phyloP scores from a whole-genome alignment of 2,888 invertebrate genomes.

The Oscheius onirici region DNA sequence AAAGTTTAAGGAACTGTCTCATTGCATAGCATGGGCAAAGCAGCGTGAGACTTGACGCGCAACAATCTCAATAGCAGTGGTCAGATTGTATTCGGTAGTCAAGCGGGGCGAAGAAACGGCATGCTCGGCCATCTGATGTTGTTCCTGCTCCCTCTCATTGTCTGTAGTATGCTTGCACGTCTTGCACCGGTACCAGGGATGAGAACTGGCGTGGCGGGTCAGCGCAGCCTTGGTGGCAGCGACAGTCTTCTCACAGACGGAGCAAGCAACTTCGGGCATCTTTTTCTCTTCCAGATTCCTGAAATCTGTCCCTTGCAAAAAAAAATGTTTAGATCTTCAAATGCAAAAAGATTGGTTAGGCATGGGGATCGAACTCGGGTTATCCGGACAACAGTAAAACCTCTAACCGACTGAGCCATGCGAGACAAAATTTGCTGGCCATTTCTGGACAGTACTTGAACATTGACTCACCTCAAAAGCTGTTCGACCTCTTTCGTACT shows the following conservation, averaged over 20 bases:
- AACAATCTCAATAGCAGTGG: constrained; percentile 44
- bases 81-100: constrained; percentile 45
- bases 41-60: constrained; percentile 41
- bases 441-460: too few species aligned
- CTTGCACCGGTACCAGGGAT: constrained; percentile 39
- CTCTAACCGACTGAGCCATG: too few species aligned
- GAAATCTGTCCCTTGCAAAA: too few species aligned
- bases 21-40: constrained; percentile 31
- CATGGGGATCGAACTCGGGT: too few species aligned
- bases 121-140: constrained; percentile 36
- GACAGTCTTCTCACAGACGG: constrained; percentile 16
- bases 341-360: neutral
- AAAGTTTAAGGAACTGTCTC: too few species aligned
- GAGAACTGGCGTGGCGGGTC: constrained; percentile 10
- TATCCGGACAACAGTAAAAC: too few species aligned
- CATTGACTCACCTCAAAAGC: neutral
- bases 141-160: constrained; percentile 36
- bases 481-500: constrained; percentile 14
- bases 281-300: constrained; percentile 14
- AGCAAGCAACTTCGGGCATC: constrained; percentile 21
- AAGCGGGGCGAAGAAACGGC: constrained; percentile 37
- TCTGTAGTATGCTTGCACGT: constrained; percentile 42
- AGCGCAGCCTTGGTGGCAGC: neutral
- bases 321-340: too few species aligned
- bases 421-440: too few species aligned